Base-by-base conservation (phyloP, 2,113 vertebrate genomes). In the Pitta sordida region DNA sequence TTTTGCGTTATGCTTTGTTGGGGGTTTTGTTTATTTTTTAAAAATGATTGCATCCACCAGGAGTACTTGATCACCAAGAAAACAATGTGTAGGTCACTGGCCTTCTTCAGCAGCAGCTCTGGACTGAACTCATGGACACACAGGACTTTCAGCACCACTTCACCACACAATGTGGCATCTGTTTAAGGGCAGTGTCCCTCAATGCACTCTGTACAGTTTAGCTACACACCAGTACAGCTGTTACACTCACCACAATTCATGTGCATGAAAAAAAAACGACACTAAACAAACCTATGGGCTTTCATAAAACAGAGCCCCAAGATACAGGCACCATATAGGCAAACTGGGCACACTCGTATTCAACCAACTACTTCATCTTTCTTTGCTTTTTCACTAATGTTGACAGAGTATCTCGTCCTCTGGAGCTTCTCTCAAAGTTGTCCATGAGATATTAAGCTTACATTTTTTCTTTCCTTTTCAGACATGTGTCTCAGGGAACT, bases 81-180 rank as follows among this genome's bases (percentile, higher is more conserved):
- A 62, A 70, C 18, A n/a, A 32, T 2, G 10, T 2, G 4, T 20
- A 83, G 34, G n/a, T 43, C 79, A 65, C 9, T 0, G 1, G 9
- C 34, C 23, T 41, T 46, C 79, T 68, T 16, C 89, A 39, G 32
- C 51, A 90, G 68, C n/a, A 83, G 71, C 55, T 86, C 76, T 59
- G 86, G 51, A 23, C n/a, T 1, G 7, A 86, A 41, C n/a, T 70
- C 77, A 17, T 18, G 17, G 53, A 8, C 0, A 1, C 22, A 10
- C 7, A 2, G 0, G 10, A 22, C 32, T 41, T 64, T 19, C 63
- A 51, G 55, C 15, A 20, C 49, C 46, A 48, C 76, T 65, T 83
- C 75, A 46, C 15, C 46, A 49, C 0, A 2, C 27, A 17, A 1
- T 1, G 19, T 30, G n/a, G 37, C 1, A 0, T 27, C 58, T 44